Conservation (phyloP, 2,888 invertebrate species). For the Steinernema carpocapsae region DNA sequence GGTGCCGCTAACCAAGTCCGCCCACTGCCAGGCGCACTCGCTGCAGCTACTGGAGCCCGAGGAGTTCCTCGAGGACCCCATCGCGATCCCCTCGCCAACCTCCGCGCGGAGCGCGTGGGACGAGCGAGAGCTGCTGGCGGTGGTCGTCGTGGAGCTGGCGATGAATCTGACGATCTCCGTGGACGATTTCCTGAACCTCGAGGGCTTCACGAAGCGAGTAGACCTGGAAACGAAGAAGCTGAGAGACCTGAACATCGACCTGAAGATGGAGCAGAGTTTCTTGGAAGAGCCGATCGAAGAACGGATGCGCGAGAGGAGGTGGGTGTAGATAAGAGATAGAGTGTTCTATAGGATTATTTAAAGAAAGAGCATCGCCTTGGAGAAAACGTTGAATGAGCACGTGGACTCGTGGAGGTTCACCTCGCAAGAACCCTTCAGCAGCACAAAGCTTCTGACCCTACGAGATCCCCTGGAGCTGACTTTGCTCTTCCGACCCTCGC, state of each 20-base stretch:
- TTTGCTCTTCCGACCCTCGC: conserved; percentile 48
- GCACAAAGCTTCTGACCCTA: conserved; percentile 36
- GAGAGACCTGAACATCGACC: conserved; percentile 58
- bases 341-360: conserved; percentile 1
- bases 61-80: background rate
- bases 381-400: conserved; percentile 38
- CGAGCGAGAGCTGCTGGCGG: conserved; percentile 49
- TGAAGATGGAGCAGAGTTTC: conserved; percentile 44
- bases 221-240: conserved; percentile 56
- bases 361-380: conserved; percentile 40
- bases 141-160: conserved; percentile 53
- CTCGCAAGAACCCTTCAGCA: conserved; percentile 37
- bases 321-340: background rate
- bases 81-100: background rate
- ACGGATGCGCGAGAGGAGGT: conserved; percentile 25
- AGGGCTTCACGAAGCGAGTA: conserved; percentile 54
- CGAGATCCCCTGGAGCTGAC: conserved; percentile 56
- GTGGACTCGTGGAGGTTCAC: conserved; percentile 41
- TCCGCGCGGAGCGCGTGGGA: conserved; percentile 43
- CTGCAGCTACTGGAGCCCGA: conserved; percentile 8
- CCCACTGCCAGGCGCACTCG: background rate
- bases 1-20: background rate
- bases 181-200: conserved; percentile 48
- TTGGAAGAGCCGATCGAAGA: conserved; percentile 41
- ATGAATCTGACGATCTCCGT: conserved; percentile 46